phyloP scores from a whole-genome alignment of 2,888 invertebrate genomes.

The Silvanus unidentatus region DNA sequence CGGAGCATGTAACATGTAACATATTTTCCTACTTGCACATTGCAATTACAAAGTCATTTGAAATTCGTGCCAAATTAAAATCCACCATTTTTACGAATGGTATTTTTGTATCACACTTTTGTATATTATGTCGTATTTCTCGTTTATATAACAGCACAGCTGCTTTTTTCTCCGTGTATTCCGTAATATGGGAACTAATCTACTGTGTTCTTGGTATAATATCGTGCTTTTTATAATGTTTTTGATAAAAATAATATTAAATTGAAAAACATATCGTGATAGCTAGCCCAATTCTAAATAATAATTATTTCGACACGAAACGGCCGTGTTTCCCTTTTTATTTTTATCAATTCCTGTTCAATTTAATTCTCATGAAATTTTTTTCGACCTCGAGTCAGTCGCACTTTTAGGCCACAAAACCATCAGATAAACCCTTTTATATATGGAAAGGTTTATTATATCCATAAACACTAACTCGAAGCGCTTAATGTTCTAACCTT shows the following conservation, averaged over 20 bases:
- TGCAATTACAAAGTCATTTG: constrained; percentile 11
- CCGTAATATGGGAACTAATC: neutral
- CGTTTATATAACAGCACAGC: no score
- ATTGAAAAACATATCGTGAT: constrained; percentile 1
- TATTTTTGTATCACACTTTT: neutral
- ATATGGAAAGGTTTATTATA: constrained; percentile 21
- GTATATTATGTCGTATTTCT: neutral
- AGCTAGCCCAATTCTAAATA: neutral
- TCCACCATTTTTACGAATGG: neutral
- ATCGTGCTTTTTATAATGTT: neutral
- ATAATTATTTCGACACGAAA: neutral
- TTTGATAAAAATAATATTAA: neutral
- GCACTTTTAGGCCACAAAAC: constrained; percentile 20
- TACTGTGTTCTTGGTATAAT: neutral
- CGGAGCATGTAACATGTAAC: neutral
- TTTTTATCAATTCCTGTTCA: no score
- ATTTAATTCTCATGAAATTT: constrained; percentile 13
- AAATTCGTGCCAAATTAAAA: constrained; percentile 10
- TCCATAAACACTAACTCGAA: constrained; percentile 17
- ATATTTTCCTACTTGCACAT: neutral
- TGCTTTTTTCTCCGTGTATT: neutral
- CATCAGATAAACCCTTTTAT: constrained; percentile 26
- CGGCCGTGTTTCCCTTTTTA: no score
- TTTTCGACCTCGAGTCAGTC: constrained; percentile 16
- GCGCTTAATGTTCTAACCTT: constrained; percentile 26